phyloP scores from a whole-genome alignment of 2,113 vertebrate species.

The Silurus asotus region DNA sequence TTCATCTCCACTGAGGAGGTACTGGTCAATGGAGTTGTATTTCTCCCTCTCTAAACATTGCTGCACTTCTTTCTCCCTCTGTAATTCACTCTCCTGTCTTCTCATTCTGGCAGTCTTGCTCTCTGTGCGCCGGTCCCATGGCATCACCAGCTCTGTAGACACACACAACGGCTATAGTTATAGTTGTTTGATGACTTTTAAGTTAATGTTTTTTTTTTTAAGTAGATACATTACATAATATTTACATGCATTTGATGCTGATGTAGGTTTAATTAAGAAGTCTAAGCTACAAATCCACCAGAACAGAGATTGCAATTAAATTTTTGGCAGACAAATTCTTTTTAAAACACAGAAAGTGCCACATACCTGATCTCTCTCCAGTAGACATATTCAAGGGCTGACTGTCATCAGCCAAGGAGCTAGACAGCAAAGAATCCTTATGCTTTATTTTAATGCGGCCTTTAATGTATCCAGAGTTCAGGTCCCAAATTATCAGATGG shows the following conservation, averaged over 20 bases:
- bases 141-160: slow-evolving; percentile 57
- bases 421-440: slow-evolving; percentile 58
- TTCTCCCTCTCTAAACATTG: slow-evolving; percentile 60
- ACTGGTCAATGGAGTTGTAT: slow-evolving; percentile 63
- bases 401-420: slow-evolving; percentile 44
- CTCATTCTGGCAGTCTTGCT: slow-evolving; percentile 61
- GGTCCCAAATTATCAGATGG: slow-evolving; percentile 73
- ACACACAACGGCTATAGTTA: background rate
- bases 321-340: background rate
- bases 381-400: slow-evolving; percentile 36
- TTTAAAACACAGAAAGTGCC: too few relatives aligned
- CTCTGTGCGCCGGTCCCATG: slow-evolving; percentile 65
- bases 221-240: background rate
- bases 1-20: slow-evolving; percentile 67
- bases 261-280: background rate
- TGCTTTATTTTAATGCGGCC: slow-evolving; percentile 62
- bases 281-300: background rate
- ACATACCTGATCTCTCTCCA: slow-evolving; percentile 47
- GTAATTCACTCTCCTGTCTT: slow-evolving; percentile 54
- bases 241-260: background rate
- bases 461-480: slow-evolving; percentile 70
- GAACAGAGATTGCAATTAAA: background rate
- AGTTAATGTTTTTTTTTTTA: background rate
- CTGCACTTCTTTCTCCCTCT: slow-evolving; percentile 56
- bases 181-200: background rate